Evolutionary conservation across 92 coral and sea anemone species (phyloP).

Genomic region (Hydrozoanthus gracilis): DNA sequence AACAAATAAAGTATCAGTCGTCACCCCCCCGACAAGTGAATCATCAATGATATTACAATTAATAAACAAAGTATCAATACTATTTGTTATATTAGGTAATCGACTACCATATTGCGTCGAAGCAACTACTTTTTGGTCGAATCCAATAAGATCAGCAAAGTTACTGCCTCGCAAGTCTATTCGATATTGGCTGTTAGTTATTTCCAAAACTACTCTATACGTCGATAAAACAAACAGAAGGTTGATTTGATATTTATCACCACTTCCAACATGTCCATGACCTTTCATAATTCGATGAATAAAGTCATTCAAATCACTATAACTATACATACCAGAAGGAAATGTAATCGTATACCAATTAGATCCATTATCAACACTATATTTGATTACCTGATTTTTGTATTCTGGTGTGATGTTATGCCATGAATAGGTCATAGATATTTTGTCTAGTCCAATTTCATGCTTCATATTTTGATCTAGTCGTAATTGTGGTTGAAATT

Average conservation of each 20-base stretch:
- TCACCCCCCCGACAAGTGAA: not conserved
- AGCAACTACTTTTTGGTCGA: not conserved
- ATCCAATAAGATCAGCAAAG: conserved; percentile 27
- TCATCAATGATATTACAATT: not conserved
- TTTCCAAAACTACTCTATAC: not conserved
- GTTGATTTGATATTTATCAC: not conserved
- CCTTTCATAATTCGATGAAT: not conserved
- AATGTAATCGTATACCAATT: not conserved
- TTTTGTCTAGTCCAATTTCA: not conserved
- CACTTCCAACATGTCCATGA: not conserved
- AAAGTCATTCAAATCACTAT: conserved; percentile 7
- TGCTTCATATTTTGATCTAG: not conserved
- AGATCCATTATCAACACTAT: not conserved
- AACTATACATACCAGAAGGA: not conserved
- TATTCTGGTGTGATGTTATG: conserved; percentile 17
- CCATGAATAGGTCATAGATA: conserved; percentile 39
- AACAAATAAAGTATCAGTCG: not conserved
- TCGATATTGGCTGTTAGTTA: not conserved
- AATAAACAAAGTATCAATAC: not conserved
- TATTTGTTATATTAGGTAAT: not conserved
- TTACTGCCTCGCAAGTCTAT: not conserved
- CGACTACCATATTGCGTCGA: not conserved
- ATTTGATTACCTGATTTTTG: not conserved
- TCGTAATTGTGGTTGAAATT: conserved; percentile 12
- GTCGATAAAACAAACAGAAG: conserved; percentile 1